Percentiles rank a stretch among this genome's conserved stretches.
Evolutionary conservation across 1,140 invertebrate genomes (phyloP).

Genomic region (Chlorops oryzae): DNA sequence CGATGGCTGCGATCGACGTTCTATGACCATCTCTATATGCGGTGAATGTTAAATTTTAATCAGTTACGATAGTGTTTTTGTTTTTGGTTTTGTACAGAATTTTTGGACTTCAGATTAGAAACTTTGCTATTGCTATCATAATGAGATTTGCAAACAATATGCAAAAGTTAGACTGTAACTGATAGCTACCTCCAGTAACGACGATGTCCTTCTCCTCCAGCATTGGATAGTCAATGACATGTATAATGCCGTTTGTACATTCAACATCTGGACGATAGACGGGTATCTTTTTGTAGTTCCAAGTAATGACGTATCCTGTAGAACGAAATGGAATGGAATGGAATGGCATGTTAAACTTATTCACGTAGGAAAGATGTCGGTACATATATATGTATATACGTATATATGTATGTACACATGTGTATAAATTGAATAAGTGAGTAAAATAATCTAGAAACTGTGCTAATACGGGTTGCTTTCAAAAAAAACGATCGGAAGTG

Average conservation of each 20-base stretch:
- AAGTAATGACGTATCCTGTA: slow-evolving; percentile 73
- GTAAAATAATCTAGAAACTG: too few relatives aligned
- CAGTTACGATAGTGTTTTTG: slow-evolving; percentile 5
- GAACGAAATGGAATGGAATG: too few relatives aligned
- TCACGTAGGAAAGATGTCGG: too few relatives aligned
- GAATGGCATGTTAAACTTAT: too few relatives aligned
- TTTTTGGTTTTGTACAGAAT: slow-evolving; percentile 14
- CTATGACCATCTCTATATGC: too few relatives aligned
- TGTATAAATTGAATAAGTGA: too few relatives aligned
- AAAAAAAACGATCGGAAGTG: too few relatives aligned
- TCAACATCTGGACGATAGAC: slow-evolving; percentile 84
- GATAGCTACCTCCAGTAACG: slow-evolving; percentile 51
- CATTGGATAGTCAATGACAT: slow-evolving; percentile 81
- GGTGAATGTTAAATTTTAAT: too few relatives aligned
- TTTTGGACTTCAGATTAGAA: slow-evolving; percentile 39
- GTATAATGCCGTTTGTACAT: slow-evolving; percentile 89
- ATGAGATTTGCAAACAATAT: slow-evolving; percentile 46
- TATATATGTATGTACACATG: too few relatives aligned
- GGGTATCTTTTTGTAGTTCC: slow-evolving; percentile 73
- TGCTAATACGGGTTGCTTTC: too few relatives aligned
- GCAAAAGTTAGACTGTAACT: slow-evolving; percentile 41
- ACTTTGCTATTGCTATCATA: slow-evolving; percentile 46
- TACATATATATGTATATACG: too few relatives aligned
- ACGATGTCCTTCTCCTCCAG: slow-evolving; percentile 76
- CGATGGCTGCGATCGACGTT: too few relatives aligned